Evolutionary conservation across 2,888 invertebrate species (phyloP).

Genomic region (Pachycephus smyrnensis): DNA sequence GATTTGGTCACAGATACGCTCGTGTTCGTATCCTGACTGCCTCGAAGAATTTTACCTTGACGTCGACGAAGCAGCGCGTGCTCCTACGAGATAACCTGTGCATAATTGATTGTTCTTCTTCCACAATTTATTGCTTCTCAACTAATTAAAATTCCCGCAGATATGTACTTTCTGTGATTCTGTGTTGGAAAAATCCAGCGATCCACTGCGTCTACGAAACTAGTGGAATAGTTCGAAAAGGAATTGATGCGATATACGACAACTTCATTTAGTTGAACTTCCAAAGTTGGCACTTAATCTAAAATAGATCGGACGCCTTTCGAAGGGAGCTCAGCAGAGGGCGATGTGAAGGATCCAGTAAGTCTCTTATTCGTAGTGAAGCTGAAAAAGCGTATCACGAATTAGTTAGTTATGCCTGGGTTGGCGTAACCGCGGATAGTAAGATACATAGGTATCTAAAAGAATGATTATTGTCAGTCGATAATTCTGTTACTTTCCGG

Average conservation of each 20-base stretch:
- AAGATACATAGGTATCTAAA: neutral
- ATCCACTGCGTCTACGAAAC: neutral
- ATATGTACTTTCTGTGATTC: neutral
- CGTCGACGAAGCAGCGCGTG: constrained; percentile 7
- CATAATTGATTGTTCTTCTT: constrained; percentile 10
- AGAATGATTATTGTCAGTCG: neutral
- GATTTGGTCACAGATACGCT: constrained; percentile 56
- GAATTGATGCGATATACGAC: neutral
- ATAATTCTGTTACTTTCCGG: neutral
- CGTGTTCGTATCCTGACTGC: constrained; percentile 39
- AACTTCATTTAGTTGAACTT: neutral
- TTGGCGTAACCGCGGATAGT: neutral
- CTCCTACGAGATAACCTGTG: constrained; percentile 7
- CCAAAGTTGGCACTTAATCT: neutral
- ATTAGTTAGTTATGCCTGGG: neutral
- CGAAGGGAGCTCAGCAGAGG: neutral
- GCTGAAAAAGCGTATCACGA: neutral
- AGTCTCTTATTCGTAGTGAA: neutral
- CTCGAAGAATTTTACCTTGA: constrained; percentile 3
- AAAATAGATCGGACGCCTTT: neutral
- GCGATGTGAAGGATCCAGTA: neutral
- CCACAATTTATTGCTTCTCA: neutral
- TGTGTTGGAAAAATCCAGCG: neutral
- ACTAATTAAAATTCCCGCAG: constrained; percentile 1
- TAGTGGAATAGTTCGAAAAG: neutral